A percentile compares a stretch with the other conserved stretches of the same genome.
Evolutionary conservation across 2,888 invertebrate species (phyloP).

Genomic region (Sesia bembeciformis): DNA sequence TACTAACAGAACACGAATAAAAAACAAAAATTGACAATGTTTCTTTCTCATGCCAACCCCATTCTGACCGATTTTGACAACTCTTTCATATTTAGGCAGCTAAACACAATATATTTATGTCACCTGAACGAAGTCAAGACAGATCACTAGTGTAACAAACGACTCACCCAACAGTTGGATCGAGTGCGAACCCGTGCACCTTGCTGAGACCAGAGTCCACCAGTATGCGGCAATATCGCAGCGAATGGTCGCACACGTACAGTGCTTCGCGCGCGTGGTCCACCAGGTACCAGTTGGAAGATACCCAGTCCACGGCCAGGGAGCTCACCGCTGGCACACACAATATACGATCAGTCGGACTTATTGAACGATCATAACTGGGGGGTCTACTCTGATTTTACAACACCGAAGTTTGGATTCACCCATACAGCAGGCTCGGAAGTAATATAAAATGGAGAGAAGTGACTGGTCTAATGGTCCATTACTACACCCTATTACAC

Average conservation of each 20-base stretch:
- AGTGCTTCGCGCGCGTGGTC: conserved; percentile 80
- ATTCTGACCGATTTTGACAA: neutral
- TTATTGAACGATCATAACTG: no score
- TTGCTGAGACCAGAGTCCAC: conserved; percentile 79
- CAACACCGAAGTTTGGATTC: no score
- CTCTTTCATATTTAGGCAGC: neutral
- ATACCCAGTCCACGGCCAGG: conserved; percentile 88
- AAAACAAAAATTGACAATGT: neutral
- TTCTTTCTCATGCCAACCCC: neutral
- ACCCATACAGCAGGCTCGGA: no score
- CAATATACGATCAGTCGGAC: neutral
- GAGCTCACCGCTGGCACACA: conserved; percentile 78
- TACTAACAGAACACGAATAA: no score
- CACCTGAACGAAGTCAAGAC: neutral
- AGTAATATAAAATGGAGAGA: no score
- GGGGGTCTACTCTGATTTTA: no score
- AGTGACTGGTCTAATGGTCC: no score
- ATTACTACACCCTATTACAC: no score
- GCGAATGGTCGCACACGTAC: conserved; percentile 78
- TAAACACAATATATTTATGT: neutral
- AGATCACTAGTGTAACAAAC: no score
- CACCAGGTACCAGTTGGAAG: conserved; percentile 89
- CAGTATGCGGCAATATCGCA: conserved; percentile 79
- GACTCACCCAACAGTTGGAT: conserved; percentile 70
- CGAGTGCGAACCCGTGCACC: conserved; percentile 84